Conservation (phyloP, 2,113 vertebrate genomes). For the Protomyctophum bolini region DNA sequence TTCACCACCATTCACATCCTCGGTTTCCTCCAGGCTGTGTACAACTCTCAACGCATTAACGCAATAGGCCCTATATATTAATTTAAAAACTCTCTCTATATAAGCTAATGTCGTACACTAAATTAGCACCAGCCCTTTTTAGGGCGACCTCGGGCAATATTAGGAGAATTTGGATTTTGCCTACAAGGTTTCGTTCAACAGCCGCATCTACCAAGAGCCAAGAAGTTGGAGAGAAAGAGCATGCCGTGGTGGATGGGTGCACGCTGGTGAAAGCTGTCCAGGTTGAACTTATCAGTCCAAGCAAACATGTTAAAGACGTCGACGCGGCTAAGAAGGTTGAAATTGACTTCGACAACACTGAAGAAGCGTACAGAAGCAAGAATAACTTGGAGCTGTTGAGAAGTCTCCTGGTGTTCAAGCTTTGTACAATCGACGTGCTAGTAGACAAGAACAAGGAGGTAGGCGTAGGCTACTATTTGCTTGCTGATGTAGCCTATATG, state of each 20-base stretch:
- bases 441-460: slow-evolving; percentile 82
- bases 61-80: background rate
- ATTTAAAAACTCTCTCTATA: background rate
- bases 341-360: slow-evolving; percentile 76
- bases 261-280: slow-evolving; percentile 50
- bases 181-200: slow-evolving; percentile 54
- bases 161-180: slow-evolving; percentile 15
- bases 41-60: background rate
- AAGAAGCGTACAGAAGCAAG: slow-evolving; percentile 84
- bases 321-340: slow-evolving; percentile 24
- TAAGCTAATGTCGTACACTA: slow-evolving; percentile 66
- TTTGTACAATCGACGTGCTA: slow-evolving; percentile 73
- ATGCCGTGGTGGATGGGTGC: slow-evolving; percentile 29
- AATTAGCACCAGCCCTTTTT: slow-evolving; percentile 32
- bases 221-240: slow-evolving; percentile 37
- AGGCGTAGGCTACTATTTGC: slow-evolving; percentile 11
- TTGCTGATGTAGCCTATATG: background rate
- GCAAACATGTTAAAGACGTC: background rate
- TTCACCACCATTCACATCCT: no score
- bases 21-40: no score
- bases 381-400: slow-evolving; percentile 76
- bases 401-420: slow-evolving; percentile 79
- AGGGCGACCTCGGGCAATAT: slow-evolving; percentile 27
- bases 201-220: slow-evolving; percentile 47
- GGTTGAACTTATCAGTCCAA: slow-evolving; percentile 55